phyloP scores from a whole-genome alignment of 2,888 invertebrate genomes.

The Chymomyza caudatula region DNA sequence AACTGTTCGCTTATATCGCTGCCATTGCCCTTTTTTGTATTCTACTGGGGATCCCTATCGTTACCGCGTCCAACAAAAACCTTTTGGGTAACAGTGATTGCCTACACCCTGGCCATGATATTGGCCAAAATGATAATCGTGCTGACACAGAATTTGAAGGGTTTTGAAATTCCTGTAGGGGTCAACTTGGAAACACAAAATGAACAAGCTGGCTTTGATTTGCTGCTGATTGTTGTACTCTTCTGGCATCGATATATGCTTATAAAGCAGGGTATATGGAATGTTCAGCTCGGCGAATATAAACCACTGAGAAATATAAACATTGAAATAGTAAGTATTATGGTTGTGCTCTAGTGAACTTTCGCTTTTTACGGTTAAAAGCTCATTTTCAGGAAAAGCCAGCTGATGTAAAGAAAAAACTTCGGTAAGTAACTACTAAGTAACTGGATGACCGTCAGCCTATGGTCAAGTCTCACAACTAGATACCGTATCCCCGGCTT shows the following conservation, averaged over 20 bases:
- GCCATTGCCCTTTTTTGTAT: conserved; percentile 94
- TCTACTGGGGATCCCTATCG: conserved; percentile 97
- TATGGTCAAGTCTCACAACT: too few relatives aligned
- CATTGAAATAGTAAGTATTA: background rate
- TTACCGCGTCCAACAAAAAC: conserved; percentile 97
- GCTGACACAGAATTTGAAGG: background rate
- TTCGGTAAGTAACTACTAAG: too few relatives aligned
- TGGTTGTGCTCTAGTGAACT: too few relatives aligned
- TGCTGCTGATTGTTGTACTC: conserved; percentile 91
- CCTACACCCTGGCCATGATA: conserved; percentile 97
- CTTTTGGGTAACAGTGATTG: conserved; percentile 98
- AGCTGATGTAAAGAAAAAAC: too few relatives aligned
- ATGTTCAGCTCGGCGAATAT: conserved; percentile 20
- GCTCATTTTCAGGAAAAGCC: too few relatives aligned
- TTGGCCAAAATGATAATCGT: conserved; percentile 83
- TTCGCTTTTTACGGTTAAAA: too few relatives aligned
- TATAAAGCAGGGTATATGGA: conserved; percentile 56
- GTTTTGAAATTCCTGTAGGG: conserved; percentile 62
- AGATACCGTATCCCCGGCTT: too few relatives aligned
- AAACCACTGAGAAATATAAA: background rate
- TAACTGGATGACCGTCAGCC: too few relatives aligned
- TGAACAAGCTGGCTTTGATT: conserved; percentile 93
- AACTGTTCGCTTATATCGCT: conserved; percentile 94
- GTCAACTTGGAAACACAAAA: conserved; percentile 90
- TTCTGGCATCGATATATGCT: conserved; percentile 92